Evolutionary conservation across 2,888 invertebrate species (phyloP), one percentile per base, ranked within the genome.

Genomic region (Eupsilia transversa): DNA sequence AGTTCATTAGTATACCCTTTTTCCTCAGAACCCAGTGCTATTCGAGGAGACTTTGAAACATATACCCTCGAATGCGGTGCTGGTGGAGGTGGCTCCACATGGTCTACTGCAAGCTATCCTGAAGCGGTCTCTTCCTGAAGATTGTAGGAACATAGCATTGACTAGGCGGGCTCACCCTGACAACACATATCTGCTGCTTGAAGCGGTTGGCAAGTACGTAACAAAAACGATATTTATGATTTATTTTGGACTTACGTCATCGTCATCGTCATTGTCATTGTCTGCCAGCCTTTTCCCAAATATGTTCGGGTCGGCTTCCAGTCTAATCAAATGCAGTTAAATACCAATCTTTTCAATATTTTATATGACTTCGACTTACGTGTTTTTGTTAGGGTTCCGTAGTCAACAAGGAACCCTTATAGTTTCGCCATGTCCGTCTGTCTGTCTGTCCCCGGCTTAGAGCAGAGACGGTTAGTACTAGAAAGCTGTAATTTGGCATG

Each of bases 51-150:
- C 98, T 0, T 96, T 98, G 5, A 95, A 94, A 46, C 96, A 98
- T 87, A 97, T 99, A 67, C 99, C 99, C 0, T 95, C 97, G 20
- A 97, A 98, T 89, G 98, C 99, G 0, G 97, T 99, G 46, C 96
- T 98, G 17, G 97, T 99, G 70, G 99, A 99, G 93, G 97, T 99
- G 77, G 99, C 99, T 0, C 99, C 99, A 0, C 99, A 99, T 89
- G 98, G 98, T 38, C 96, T 99, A 30, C 96, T 99, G 74, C 99
- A 99, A 92, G 98, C 99, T 0, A 98, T 99, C 86, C 95, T 99
- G 17, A 98, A 98, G 89, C 96, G 98, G 64, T 98, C 98, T 0
- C 92, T 99, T 46, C 94, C 96, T 17, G 89, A 96, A 2, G 96
- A 96, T 17, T 97, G 97, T 82, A 96, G 94, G 2, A 97, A 98